Evolutionary conservation across 1,140 invertebrate species (phyloP).

Genomic region (Polypedilum vanderplanki): DNA sequence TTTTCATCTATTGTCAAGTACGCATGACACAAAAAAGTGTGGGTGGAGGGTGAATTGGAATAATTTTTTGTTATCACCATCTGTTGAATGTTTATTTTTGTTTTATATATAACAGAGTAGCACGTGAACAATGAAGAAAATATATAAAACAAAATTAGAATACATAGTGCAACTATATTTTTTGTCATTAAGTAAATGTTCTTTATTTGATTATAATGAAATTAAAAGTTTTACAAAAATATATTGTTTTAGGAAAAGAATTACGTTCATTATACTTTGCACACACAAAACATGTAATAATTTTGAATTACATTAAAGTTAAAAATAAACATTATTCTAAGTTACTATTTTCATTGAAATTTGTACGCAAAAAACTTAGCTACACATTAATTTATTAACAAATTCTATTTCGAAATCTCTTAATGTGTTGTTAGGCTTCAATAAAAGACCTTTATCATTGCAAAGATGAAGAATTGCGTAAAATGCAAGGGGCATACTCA

Average conservation of each 20-base stretch:
- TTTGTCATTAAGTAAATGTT: no score
- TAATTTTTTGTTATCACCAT: neutral
- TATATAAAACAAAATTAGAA: no score
- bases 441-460: neutral
- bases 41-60: neutral
- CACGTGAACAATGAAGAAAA: neutral
- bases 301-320: no score
- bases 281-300: no score
- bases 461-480: conserved; percentile 21
- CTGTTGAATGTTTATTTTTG: neutral
- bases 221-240: no score
- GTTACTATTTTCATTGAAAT: no score
- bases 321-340: no score
- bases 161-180: no score
- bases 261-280: no score
- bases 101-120: neutral
- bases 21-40: neutral
- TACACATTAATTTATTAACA: neutral
- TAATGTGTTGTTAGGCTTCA: neutral
- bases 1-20: neutral
- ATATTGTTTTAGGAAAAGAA: no score
- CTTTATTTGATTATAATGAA: no score
- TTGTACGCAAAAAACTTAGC: no score
- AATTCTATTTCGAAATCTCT: neutral
- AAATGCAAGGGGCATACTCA: conserved; percentile 19